These are phyloP conservation scores for Cepaea nemoralis DNA, from an alignment of 1,140 invertebrate genomes.

Conservation along the genomic window DNA sequence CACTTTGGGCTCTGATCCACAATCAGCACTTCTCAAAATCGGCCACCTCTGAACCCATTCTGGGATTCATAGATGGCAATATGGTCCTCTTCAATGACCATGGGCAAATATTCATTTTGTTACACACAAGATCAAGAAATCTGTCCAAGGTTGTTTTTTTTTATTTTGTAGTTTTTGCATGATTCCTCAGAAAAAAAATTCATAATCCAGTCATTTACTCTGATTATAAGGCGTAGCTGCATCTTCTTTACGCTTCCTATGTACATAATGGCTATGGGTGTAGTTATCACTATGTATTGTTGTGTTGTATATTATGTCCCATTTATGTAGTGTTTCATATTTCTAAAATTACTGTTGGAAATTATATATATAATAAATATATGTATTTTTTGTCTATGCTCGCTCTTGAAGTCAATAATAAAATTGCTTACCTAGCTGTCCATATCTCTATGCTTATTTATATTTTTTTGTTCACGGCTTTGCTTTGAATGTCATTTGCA, in stretches of 20 bases:
- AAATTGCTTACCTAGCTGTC: not conserved
- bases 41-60: too few relatives aligned
- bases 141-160: too few relatives aligned
- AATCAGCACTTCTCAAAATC: too few relatives aligned
- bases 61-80: too few relatives aligned
- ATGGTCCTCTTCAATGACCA: too few relatives aligned
- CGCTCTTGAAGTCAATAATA: slow-evolving; percentile 18
- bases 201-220: too few relatives aligned
- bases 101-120: too few relatives aligned
- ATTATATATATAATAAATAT: not conserved
- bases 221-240: too few relatives aligned
- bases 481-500: slow-evolving; percentile 30
- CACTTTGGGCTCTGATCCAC: too few relatives aligned
- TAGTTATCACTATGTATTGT: not conserved
- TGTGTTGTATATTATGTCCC: not conserved
- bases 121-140: too few relatives aligned
- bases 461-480: not conserved
- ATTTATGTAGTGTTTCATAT: not conserved
- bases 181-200: too few relatives aligned
- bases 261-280: not conserved
- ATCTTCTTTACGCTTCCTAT: not conserved
- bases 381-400: not conserved
- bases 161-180: too few relatives aligned
- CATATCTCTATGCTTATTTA: slow-evolving; percentile 4
- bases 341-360: not conserved